Conservation (phyloP, 2,113 vertebrate species). For the Chascanopsetta lugubris region DNA sequence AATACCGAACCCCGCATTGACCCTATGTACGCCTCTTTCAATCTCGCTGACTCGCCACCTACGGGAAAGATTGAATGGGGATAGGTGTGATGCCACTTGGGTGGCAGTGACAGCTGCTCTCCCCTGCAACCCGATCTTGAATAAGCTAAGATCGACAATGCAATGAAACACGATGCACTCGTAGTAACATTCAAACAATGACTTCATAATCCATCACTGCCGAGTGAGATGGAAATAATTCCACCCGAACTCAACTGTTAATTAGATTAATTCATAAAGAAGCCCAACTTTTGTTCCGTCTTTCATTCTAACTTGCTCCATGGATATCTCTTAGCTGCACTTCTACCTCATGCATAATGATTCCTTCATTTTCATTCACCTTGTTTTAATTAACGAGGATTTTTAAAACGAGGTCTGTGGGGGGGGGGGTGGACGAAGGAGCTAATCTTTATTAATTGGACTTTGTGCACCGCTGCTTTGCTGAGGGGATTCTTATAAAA, state of each 20-base stretch:
- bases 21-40: too few relatives aligned
- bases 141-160: too few relatives aligned
- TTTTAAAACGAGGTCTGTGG: constrained; percentile 54
- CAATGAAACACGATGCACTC: too few relatives aligned
- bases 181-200: too few relatives aligned
- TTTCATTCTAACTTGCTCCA: not conserved
- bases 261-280: not conserved
- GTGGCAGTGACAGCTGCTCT: too few relatives aligned
- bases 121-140: too few relatives aligned
- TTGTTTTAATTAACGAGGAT: constrained; percentile 72
- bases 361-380: constrained; percentile 56
- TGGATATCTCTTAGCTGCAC: constrained; percentile 1
- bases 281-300: not conserved
- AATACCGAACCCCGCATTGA: too few relatives aligned
- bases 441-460: constrained; percentile 77
- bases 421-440: constrained; percentile 30
- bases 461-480: constrained; percentile 61
- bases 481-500: constrained; percentile 68
- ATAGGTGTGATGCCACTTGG: too few relatives aligned
- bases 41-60: too few relatives aligned
- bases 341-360: constrained; percentile 22
- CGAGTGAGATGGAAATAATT: too few relatives aligned
- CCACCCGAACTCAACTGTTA: not conserved
- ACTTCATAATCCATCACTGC: too few relatives aligned
- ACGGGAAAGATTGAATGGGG: too few relatives aligned